Conservation (phyloP, 2,888 invertebrate species). For the Drosophila infuscata region DNA sequence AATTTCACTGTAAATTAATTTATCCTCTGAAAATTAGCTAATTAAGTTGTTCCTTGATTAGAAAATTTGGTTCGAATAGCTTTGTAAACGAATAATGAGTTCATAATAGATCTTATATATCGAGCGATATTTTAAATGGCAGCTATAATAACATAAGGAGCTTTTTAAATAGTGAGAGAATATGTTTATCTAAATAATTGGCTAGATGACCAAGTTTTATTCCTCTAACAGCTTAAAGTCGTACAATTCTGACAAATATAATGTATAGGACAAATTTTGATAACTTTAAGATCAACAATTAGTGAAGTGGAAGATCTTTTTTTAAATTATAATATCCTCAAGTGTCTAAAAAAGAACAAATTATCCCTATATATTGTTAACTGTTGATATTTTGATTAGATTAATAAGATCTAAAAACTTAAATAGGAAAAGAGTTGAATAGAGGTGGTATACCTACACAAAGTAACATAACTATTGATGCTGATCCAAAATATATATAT, state of each 20-base stretch:
- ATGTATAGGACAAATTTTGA: not conserved
- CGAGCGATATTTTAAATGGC: accelerated
- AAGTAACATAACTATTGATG: too few relatives aligned
- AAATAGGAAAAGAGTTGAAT: not conserved
- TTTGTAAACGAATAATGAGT: not conserved
- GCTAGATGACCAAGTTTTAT: not conserved
- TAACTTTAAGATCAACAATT: not conserved
- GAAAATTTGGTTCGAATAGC: too few relatives aligned
- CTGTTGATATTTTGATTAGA: not conserved
- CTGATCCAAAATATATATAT: not conserved
- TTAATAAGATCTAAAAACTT: not conserved
- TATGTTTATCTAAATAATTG: not conserved
- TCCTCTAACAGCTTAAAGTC: not conserved
- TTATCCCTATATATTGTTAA: not conserved
- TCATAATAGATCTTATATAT: not conserved
- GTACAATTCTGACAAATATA: not conserved
- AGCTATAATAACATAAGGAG: not conserved
- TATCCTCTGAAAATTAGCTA: not conserved
- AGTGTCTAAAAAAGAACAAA: not conserved
- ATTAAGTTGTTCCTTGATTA: not conserved
- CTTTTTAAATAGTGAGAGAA: not conserved
- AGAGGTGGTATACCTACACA: too few relatives aligned
- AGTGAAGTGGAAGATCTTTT: too few relatives aligned
- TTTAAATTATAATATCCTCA: not conserved
- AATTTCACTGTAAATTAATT: not conserved